Conservation (phyloP, 2,797 vertebrate genomes). For the Parauchenoglanis ngamensis region DNA sequence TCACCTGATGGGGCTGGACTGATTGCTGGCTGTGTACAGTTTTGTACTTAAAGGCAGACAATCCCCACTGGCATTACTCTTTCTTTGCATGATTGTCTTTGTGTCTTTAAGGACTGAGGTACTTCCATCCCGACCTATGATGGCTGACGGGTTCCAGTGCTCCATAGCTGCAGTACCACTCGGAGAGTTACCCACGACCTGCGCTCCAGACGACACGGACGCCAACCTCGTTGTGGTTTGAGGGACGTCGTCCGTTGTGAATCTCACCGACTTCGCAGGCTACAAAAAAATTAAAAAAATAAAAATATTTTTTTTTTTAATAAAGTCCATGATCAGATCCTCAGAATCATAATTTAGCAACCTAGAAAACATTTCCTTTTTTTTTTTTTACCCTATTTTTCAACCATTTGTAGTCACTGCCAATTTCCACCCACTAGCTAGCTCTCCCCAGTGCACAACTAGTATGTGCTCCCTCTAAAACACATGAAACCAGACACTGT, state of each 20-base stretch:
- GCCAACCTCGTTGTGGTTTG: conserved; percentile 72
- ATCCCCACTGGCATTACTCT: conserved; percentile 67
- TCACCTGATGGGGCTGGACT: conserved; percentile 83
- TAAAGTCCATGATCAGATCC: not conserved
- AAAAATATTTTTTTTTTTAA: not conserved
- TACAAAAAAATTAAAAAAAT: conserved; percentile 63
- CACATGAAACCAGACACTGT: not conserved
- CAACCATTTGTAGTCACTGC: not conserved
- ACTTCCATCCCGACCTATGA: conserved; percentile 79
- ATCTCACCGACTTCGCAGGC: conserved; percentile 92
- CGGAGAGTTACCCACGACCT: conserved; percentile 57
- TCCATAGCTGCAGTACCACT: conserved; percentile 72
- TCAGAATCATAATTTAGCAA: not conserved
- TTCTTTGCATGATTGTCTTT: conserved; percentile 75
- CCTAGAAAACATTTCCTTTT: not conserved
- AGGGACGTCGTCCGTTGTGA: conserved; percentile 84
- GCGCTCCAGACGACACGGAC: conserved; percentile 75
- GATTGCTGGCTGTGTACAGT: conserved; percentile 63
- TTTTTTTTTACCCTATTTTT: not conserved
- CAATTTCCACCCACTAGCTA: no score
- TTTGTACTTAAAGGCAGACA: conserved; percentile 64
- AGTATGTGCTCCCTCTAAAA: not conserved
- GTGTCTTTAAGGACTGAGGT: conserved; percentile 81
- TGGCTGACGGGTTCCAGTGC: conserved; percentile 72
- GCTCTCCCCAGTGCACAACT: no score